Conservation (phyloP, 92 coral and sea anemone species). For the Paragorgia papillata region DNA sequence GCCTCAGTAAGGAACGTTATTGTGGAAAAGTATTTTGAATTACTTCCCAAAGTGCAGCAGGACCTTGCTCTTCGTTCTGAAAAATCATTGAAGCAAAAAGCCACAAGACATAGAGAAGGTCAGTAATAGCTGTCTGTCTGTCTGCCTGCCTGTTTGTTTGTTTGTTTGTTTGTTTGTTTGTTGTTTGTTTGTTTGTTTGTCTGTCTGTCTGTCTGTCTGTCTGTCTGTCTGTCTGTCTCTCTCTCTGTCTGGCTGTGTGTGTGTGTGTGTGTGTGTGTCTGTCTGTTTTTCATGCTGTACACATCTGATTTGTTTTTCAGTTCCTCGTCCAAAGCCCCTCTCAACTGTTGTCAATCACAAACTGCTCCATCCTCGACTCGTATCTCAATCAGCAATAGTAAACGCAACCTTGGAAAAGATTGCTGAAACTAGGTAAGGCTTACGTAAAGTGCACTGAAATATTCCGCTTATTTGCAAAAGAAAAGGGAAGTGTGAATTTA, state of each 20-base stretch:
- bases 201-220: not conserved
- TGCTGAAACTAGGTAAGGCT: slow-evolving; percentile 76
- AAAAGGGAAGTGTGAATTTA: slow-evolving; percentile 8
- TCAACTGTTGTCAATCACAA: slow-evolving; percentile 86
- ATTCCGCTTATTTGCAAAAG: not conserved
- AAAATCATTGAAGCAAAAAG: slow-evolving; percentile 41
- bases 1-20: slow-evolving; percentile 88
- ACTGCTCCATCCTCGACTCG: slow-evolving; percentile 69
- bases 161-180: not conserved
- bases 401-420: slow-evolving; percentile 88
- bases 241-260: not conserved
- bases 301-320: slow-evolving; percentile 33
- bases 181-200: not conserved
- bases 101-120: slow-evolving; percentile 71
- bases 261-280: not conserved
- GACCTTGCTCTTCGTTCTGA: slow-evolving; percentile 77
- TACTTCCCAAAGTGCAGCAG: slow-evolving; percentile 85
- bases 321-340: slow-evolving; percentile 89
- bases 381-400: slow-evolving; percentile 80
- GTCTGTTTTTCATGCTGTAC: not conserved
- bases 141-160: not conserved
- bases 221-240: not conserved
- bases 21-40: slow-evolving; percentile 77
- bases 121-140: not conserved
- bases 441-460: not conserved